Conservation (phyloP, 2,888 invertebrate species). For the Campoplex capitator region DNA sequence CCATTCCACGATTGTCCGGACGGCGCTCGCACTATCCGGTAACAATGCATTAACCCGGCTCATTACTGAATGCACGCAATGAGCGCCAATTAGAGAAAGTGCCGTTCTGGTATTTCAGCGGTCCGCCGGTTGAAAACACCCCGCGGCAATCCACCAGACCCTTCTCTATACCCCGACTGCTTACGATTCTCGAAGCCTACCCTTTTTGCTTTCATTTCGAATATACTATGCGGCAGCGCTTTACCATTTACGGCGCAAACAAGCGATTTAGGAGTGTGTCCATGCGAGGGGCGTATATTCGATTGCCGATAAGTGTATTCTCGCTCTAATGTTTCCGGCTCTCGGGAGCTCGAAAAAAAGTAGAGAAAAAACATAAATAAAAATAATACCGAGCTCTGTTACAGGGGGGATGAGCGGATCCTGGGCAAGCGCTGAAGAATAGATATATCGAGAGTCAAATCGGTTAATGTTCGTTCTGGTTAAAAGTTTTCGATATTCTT, state of each 20-base stretch:
- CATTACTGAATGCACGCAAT: constrained; percentile 74
- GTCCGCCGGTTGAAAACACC: constrained; percentile 32
- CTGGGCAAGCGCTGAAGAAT: not conserved
- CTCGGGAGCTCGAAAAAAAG: not conserved
- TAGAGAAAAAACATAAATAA: not conserved
- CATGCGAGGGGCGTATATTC: too few species aligned
- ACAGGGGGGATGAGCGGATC: not conserved
- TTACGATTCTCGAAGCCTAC: not conserved
- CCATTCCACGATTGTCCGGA: constrained; percentile 6
- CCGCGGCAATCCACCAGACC: constrained; percentile 6
- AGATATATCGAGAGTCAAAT: not conserved
- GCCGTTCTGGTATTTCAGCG: constrained; percentile 53
- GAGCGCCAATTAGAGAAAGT: constrained; percentile 74
- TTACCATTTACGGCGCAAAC: too few species aligned
- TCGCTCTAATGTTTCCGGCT: too few species aligned
- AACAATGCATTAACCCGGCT: constrained; percentile 75
- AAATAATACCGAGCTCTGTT: not conserved
- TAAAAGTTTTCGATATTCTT: constrained; percentile 46
- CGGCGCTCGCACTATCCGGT: constrained; percentile 27
- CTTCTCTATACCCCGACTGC: not conserved
- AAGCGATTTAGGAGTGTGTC: too few species aligned
- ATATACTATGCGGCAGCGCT: not conserved
- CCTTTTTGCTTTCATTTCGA: not conserved
- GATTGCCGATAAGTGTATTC: too few species aligned
- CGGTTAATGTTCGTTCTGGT: not conserved